Conservation (phyloP, 64 coral and sea anemone genomes). For the Montipora efflorescens region DNA sequence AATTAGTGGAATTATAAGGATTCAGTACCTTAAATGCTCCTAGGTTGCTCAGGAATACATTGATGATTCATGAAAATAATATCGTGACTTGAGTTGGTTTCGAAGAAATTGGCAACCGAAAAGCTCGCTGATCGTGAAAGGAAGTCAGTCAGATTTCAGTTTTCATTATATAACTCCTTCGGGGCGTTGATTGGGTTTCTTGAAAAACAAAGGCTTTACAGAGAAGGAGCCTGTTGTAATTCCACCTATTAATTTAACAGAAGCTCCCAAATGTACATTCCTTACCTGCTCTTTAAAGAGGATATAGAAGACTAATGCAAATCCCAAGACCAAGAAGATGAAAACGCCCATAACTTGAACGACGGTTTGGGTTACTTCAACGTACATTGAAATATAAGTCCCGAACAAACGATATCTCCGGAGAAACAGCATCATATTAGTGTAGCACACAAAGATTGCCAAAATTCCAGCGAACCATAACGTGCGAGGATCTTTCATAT, state of each 20-base stretch:
- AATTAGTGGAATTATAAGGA: too few species aligned
- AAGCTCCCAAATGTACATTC: not conserved
- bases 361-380: slow-evolving; percentile 77
- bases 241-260: too few species aligned
- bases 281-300: slow-evolving; percentile 88
- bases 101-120: too few species aligned
- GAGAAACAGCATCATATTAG: slow-evolving; percentile 87
- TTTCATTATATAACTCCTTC: too few species aligned
- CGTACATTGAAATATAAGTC: slow-evolving; percentile 85
- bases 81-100: too few species aligned
- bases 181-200: too few species aligned
- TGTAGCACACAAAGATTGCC: slow-evolving; percentile 79
- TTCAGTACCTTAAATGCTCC: too few species aligned
- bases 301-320: slow-evolving; percentile 78
- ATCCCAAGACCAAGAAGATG: slow-evolving; percentile 48
- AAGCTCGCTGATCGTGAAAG: too few species aligned
- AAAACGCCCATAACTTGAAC: slow-evolving; percentile 76
- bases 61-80: not conserved
- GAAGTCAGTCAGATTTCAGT: too few species aligned
- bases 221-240: too few species aligned
- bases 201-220: too few species aligned
- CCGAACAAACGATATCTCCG: slow-evolving; percentile 72
- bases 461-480: slow-evolving; percentile 70
- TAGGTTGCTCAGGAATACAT: too few species aligned
- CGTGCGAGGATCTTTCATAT: slow-evolving; percentile 30